These are phyloP conservation scores for Acrobasis consociella DNA, from an alignment of 2,888 invertebrate species.

Conservation along the genomic window DNA sequence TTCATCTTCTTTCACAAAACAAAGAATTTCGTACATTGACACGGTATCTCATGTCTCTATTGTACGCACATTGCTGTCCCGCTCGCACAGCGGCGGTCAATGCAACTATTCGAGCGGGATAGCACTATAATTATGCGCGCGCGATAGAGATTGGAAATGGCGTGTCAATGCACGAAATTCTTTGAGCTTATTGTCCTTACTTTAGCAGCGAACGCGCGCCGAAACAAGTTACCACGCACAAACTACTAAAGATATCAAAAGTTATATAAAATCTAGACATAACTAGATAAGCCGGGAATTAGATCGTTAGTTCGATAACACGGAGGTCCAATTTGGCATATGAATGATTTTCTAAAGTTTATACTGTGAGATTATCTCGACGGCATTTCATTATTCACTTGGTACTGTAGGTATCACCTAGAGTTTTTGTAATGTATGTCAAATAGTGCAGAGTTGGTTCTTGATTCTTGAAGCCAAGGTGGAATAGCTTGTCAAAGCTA, in stretches of 20 bases:
- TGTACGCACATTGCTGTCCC: not conserved
- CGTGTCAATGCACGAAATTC: too few species aligned
- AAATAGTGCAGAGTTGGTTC: not conserved
- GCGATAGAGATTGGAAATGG: too few species aligned
- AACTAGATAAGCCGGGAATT: slow-evolving; percentile 50
- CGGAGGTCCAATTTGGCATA: slow-evolving; percentile 64
- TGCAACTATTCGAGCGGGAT: too few species aligned
- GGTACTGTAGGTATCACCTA: slow-evolving; percentile 12
- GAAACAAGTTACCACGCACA: slow-evolving; percentile 44
- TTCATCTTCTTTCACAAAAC: not conserved
- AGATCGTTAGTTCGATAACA: slow-evolving; percentile 47
- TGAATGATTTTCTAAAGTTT: slow-evolving; percentile 45
- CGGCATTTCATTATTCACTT: slow-evolving; percentile 43
- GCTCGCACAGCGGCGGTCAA: not conserved
- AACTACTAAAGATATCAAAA: slow-evolving; percentile 47
- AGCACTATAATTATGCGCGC: too few species aligned
- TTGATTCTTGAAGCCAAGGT: not conserved
- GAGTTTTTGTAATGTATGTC: not conserved
- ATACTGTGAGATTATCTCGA: slow-evolving; percentile 42
- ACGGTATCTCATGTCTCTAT: not conserved
- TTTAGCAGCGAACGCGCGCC: slow-evolving; percentile 3
- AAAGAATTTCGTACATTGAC: not conserved
- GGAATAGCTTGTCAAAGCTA: not conserved
- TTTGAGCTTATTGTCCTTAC: too few species aligned
- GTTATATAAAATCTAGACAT: slow-evolving; percentile 48